Evolutionary conservation across 2,797 vertebrate species (phyloP).

Genomic region (Tamandua tetradactyla): DNA sequence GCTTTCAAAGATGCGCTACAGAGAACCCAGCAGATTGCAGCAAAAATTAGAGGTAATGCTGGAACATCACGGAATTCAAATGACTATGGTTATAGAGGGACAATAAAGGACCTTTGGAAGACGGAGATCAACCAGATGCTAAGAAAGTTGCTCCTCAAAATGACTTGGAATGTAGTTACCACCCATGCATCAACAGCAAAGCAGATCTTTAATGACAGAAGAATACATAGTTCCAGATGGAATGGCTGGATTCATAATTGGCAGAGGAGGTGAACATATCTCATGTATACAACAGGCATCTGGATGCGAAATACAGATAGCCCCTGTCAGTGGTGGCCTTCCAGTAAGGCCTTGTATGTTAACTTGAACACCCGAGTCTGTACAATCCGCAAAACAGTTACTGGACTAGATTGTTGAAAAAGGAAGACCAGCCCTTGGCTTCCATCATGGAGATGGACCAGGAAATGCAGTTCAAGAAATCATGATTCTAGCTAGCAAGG

Average conservation of each 20-base stretch:
- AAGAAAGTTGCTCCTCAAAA: constrained; percentile 98
- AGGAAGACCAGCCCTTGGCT: constrained; percentile 95
- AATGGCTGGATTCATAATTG: constrained; percentile 99
- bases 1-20: no score
- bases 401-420: constrained; percentile 98
- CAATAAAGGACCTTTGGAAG: constrained; percentile 99
- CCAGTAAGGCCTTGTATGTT: constrained; percentile 97
- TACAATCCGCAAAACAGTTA: constrained; percentile 94
- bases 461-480: constrained; percentile 98
- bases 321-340: constrained; percentile 97
- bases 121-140: constrained; percentile 99
- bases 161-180: constrained; percentile 93
- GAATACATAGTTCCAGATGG: constrained; percentile 99
- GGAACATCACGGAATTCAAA: constrained; percentile 91
- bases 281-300: constrained; percentile 98
- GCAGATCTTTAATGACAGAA: constrained; percentile 94
- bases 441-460: constrained; percentile 96
- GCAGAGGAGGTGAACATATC: constrained; percentile 99
- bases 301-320: constrained; percentile 99
- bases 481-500: constrained; percentile 98
- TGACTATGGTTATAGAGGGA: constrained; percentile 96
- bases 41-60: constrained; percentile 98
- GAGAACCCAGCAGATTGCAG: no score
- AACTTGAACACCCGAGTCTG: constrained; percentile 95
- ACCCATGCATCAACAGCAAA: constrained; percentile 92